Evolutionary conservation across 92 coral and sea anemone species (phyloP).

Genomic region (Epizoanthus illoricatus): DNA sequence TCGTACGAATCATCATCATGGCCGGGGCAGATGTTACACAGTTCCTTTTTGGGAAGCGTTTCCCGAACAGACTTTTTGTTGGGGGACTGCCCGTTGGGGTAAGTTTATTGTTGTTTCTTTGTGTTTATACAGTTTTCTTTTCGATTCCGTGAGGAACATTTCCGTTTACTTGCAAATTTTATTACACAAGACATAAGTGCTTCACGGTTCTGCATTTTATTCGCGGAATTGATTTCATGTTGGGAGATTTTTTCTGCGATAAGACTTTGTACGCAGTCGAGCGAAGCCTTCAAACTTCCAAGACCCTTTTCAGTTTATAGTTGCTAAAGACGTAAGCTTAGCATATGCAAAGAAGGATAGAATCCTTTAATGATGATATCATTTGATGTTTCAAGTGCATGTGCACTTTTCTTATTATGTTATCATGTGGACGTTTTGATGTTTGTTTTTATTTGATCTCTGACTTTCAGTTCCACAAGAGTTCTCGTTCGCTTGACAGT

Average conservation of each 20-base stretch:
- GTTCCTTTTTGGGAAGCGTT: constrained; percentile 76
- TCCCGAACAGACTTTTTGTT: constrained; percentile 83
- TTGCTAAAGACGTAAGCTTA: too few species aligned
- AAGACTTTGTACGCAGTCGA: constrained; percentile 1
- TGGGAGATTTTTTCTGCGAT: not conserved
- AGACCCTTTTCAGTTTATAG: too few species aligned
- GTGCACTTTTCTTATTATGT: not conserved
- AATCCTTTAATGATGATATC: not conserved
- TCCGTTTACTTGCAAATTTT: constrained; percentile 14
- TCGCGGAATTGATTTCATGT: not conserved
- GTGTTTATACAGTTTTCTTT: not conserved
- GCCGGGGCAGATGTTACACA: constrained; percentile 60
- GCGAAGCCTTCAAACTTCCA: not conserved
- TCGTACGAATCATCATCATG: not conserved
- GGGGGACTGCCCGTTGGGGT: constrained; percentile 88
- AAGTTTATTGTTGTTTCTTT: constrained; percentile 43
- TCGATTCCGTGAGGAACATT: not conserved
- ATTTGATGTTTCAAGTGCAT: not conserved
- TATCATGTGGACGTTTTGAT: not conserved
- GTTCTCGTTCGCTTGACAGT: not conserved
- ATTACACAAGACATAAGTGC: not conserved
- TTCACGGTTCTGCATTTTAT: constrained; percentile 6
- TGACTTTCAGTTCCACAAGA: not conserved
- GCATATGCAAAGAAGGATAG: not conserved
- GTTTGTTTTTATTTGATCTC: not conserved